phyloP scores from a whole-genome alignment of 2,113 vertebrate genomes.

The Sander lucioperca region DNA sequence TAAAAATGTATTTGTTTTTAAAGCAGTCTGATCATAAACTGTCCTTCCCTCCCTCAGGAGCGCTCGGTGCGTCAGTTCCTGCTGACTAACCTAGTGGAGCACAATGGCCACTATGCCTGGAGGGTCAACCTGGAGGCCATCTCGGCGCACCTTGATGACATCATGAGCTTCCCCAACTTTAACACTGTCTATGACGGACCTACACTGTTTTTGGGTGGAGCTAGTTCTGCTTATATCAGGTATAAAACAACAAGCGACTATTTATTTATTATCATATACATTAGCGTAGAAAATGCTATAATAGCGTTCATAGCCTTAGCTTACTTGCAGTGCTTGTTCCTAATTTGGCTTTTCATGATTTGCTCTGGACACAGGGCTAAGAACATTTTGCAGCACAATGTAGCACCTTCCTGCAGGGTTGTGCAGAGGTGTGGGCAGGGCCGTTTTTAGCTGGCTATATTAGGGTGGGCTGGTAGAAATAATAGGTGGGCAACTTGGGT shows the following conservation, averaged over 20 bases:
- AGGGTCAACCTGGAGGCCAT: slow-evolving; percentile 93
- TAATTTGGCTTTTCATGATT: neutral
- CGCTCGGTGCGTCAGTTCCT: slow-evolving; percentile 90
- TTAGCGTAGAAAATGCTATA: neutral
- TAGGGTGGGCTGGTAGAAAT: no score
- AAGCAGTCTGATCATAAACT: neutral
- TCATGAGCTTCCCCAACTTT: slow-evolving; percentile 89
- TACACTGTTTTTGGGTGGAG: slow-evolving; percentile 92
- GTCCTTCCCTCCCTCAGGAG: slow-evolving; percentile 74
- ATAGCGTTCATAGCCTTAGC: neutral
- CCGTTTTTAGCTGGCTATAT: no score
- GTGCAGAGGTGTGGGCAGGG: no score
- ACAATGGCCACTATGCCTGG: slow-evolving; percentile 88
- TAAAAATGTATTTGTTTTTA: neutral
- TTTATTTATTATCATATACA: neutral
- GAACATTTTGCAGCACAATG: neutral
- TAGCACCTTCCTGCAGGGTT: no score
- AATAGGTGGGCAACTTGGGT: no score
- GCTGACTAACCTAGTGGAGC: slow-evolving; percentile 93
- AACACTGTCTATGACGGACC: slow-evolving; percentile 86
- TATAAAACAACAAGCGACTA: slow-evolving; percentile 62
- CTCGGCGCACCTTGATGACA: slow-evolving; percentile 84
- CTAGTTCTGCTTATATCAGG: slow-evolving; percentile 91
- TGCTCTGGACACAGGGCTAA: neutral
- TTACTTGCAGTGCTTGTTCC: neutral